phyloP scores from a whole-genome alignment of 2,888 invertebrate genomes.

The Meteorus colon region DNA sequence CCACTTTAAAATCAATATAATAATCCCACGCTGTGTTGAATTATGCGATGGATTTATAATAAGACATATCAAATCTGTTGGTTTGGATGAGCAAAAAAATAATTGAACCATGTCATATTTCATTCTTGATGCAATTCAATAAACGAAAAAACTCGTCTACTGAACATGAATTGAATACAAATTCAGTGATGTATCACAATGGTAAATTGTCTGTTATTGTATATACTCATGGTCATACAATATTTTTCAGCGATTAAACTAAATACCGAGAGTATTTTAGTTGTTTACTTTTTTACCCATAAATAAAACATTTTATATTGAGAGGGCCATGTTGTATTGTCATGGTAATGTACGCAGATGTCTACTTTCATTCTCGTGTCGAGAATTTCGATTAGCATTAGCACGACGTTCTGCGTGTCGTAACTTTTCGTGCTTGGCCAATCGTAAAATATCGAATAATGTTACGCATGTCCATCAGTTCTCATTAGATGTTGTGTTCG shows the following conservation, averaged over 20 bases:
- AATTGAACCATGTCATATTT: slow-evolving; percentile 12
- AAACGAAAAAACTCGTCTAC: slow-evolving; percentile 7
- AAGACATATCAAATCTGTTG: background rate
- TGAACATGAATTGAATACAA: slow-evolving; percentile 19
- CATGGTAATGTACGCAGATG: slow-evolving; percentile 42
- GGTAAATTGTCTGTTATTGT: background rate
- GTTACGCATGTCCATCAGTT: slow-evolving; percentile 54
- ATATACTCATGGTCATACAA: background rate
- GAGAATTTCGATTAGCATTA: slow-evolving; percentile 56
- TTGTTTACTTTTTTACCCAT: background rate
- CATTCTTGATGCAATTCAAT: slow-evolving; percentile 17
- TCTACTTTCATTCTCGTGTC: slow-evolving; percentile 63
- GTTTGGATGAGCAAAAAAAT: background rate
- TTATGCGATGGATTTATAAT: background rate
- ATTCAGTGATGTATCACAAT: background rate
- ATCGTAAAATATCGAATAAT: slow-evolving; percentile 50
- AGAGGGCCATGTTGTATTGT: slow-evolving; percentile 45
- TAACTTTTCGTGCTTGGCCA: slow-evolving; percentile 39
- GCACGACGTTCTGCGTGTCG: slow-evolving; percentile 39
- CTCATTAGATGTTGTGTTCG: slow-evolving; percentile 49
- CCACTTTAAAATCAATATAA: slow-evolving; percentile 7
- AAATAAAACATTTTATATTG: slow-evolving; percentile 42
- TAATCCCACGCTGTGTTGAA: slow-evolving; percentile 18
- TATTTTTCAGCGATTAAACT: background rate
- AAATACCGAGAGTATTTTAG: background rate